Conservation (phyloP, 2,797 vertebrate genomes). For the Carcharodon carcharias region DNA sequence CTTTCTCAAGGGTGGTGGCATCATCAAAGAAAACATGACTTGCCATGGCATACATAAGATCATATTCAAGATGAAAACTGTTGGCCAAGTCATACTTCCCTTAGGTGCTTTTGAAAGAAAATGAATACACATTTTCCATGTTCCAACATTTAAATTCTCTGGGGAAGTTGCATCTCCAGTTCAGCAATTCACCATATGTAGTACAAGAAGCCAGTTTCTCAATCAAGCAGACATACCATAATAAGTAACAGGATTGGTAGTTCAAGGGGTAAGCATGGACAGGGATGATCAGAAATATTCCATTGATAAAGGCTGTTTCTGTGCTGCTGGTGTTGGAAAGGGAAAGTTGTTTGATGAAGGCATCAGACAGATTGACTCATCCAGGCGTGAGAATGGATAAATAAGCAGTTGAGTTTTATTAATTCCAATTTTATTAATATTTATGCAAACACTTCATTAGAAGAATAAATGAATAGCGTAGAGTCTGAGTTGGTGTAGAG, state of each 20-base stretch:
- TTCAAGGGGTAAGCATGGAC: no score
- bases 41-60: background rate
- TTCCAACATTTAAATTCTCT: slow-evolving; percentile 22
- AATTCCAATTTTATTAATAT: background rate
- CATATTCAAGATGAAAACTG: background rate
- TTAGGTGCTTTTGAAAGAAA: slow-evolving; percentile 9
- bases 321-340: background rate
- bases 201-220: background rate
- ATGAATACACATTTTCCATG: slow-evolving; percentile 1
- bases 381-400: background rate
- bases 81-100: background rate
- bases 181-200: background rate
- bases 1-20: background rate
- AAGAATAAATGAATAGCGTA: background rate
- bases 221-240: background rate
- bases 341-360: background rate
- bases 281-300: background rate
- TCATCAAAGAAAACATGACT: background rate
- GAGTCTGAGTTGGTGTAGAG: background rate
- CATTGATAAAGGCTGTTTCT: background rate
- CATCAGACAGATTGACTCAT: background rate
- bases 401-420: background rate
- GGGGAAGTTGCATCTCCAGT: background rate
- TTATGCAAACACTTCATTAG: no score
- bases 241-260: no score